Percentiles rank a stretch among this genome's conserved stretches.
These are phyloP conservation scores for Sebastes melanostomus DNA, from an alignment of 2,797 vertebrate genomes.

Conservation along the genomic window DNA sequence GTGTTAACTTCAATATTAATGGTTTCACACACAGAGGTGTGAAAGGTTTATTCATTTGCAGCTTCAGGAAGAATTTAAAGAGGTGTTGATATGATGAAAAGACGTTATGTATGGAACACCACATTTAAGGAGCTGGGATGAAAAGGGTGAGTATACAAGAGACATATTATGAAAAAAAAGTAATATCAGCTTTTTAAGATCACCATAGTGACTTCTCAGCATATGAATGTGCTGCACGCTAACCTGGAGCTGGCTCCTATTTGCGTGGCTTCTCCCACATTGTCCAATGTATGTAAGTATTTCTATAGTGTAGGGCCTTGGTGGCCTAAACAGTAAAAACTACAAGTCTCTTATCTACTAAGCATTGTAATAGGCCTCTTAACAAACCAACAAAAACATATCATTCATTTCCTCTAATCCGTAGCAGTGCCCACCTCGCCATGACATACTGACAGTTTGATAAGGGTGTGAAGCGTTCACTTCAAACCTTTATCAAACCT, in stretches of 20 bases:
- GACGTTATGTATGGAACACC: neutral
- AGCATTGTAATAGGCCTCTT: neutral
- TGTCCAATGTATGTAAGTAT: neutral
- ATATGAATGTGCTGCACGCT: neutral
- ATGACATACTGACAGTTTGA: neutral
- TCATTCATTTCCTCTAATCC: neutral
- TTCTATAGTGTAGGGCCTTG: neutral
- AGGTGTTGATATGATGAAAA: neutral
- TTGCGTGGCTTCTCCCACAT: neutral
- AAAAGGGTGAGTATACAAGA: neutral
- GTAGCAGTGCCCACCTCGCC: neutral
- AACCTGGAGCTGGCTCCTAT: neutral
- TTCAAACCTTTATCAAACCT: neutral
- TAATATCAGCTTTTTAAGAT: neutral
- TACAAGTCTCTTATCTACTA: neutral
- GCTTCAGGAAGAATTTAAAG: neutral
- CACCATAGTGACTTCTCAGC: neutral
- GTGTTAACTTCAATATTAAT: conserved; percentile 3
- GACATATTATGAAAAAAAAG: neutral
- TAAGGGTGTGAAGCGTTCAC: neutral
- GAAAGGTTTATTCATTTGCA: neutral
- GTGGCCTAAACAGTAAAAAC: neutral
- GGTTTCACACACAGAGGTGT: neutral
- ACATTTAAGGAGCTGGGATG: neutral
- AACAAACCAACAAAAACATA: neutral